phyloP scores from a whole-genome alignment of 2,797 vertebrate genomes.

The Capromys pilorides region DNA sequence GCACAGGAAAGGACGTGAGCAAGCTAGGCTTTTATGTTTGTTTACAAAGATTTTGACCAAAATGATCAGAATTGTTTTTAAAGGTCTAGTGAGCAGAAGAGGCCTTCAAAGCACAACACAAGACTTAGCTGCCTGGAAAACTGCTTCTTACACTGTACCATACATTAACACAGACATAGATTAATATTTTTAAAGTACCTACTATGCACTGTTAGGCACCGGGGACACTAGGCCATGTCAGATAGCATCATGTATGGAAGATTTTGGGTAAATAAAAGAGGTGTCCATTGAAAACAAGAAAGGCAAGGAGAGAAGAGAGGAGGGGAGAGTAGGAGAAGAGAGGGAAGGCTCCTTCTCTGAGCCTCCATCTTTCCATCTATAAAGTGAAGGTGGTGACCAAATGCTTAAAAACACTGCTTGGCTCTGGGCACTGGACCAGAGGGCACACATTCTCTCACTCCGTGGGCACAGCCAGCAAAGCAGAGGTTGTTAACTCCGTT shows the following conservation, averaged over 20 bases:
- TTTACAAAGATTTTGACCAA: background rate
- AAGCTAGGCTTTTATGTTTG: background rate
- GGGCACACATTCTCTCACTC: background rate
- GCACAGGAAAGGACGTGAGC: background rate
- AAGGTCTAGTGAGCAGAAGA: background rate
- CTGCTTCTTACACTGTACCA: background rate
- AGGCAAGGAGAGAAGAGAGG: background rate
- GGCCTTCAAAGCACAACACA: background rate
- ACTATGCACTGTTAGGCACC: background rate
- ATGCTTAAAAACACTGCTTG: background rate
- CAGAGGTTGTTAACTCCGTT: background rate
- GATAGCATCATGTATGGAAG: background rate
- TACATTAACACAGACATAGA: background rate
- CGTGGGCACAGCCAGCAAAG: background rate
- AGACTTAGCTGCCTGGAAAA: slow-evolving; percentile 9
- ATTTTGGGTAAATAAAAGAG: background rate
- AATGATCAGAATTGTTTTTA: background rate
- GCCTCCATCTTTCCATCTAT: background rate
- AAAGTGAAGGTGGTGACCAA: slow-evolving; percentile 21
- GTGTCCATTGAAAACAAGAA: background rate
- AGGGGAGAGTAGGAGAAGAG: background rate
- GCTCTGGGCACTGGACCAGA: background rate
- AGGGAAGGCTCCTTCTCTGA: slow-evolving; percentile 1
- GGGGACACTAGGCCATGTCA: background rate
- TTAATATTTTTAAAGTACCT: slow-evolving; percentile 15